These are phyloP conservation scores for Tachysurus vachellii DNA, from an alignment of 2,113 vertebrate species.

Conservation along the genomic window DNA sequence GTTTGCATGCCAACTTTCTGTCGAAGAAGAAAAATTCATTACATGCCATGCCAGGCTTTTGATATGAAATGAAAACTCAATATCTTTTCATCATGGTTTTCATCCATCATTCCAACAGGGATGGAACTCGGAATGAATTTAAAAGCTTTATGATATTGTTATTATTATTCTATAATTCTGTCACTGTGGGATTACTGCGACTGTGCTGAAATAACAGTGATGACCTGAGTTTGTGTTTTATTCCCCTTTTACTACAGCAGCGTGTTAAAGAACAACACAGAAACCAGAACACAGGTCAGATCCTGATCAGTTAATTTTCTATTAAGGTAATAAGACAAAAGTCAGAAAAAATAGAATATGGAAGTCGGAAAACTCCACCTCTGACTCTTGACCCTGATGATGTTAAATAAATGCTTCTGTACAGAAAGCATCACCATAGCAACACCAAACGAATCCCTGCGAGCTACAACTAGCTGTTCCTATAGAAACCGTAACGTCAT, in stretches of 20 bases:
- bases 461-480: not conserved
- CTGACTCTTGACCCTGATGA: not conserved
- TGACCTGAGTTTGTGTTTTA: not conserved
- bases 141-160: not conserved
- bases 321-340: not conserved
- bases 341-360: too few species aligned
- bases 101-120: slow-evolving; percentile 6
- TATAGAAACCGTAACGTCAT: not conserved
- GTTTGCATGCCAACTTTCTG: slow-evolving; percentile 36
- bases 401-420: not conserved
- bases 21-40: slow-evolving; percentile 30
- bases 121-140: not conserved
- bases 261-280: not conserved
- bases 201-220: not conserved
- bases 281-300: not conserved
- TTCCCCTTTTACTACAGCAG: not conserved
- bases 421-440: not conserved
- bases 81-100: not conserved
- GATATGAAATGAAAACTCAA: slow-evolving; percentile 32
- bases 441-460: not conserved
- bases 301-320: not conserved
- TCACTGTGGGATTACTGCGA: not conserved
- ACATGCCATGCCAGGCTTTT: slow-evolving; percentile 31
- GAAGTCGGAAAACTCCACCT: not conserved
- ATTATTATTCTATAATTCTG: not conserved